These are phyloP conservation scores for Hirtodrosophila confusa DNA, from an alignment of 2,888 invertebrate species.

Conservation along the genomic window DNA sequence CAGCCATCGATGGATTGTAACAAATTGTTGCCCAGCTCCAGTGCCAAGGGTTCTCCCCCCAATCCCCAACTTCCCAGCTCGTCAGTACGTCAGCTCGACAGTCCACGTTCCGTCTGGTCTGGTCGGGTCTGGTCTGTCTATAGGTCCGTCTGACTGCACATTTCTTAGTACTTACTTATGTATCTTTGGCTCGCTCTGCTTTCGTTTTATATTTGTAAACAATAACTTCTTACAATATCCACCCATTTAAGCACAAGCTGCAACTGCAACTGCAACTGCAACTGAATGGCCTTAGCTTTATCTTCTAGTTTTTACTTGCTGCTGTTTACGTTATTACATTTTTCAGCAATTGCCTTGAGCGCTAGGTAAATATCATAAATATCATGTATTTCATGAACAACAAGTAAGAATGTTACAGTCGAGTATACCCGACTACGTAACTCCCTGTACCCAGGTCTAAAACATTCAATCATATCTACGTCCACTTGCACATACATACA, in stretches of 20 bases:
- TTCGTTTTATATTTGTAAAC: conserved; percentile 67
- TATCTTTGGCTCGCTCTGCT: conserved; percentile 27
- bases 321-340: conserved; percentile 64
- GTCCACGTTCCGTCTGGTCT: conserved; percentile 8
- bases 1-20: conserved; percentile 50
- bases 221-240: conserved; percentile 62
- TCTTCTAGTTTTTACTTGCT: conserved; percentile 2
- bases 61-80: neutral
- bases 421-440: too few species aligned
- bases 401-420: too few species aligned
- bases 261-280: conserved; percentile 46
- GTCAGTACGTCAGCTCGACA: conserved; percentile 18
- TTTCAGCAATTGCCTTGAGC: conserved; percentile 51
- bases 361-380: conserved; percentile 60
- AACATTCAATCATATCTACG: too few species aligned
- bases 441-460: too few species aligned
- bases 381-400: conserved; percentile 25
- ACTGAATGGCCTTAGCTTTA: conserved; percentile 3
- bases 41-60: conserved; percentile 11
- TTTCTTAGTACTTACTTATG: conserved; percentile 51
- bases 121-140: conserved; percentile 3
- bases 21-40: conserved; percentile 58
- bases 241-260: conserved; percentile 34
- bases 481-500: too few species aligned
- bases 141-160: conserved; percentile 26